These are phyloP conservation scores for Colletes latitarsis DNA, from an alignment of 1,140 invertebrate genomes.

Conservation along the genomic window DNA sequence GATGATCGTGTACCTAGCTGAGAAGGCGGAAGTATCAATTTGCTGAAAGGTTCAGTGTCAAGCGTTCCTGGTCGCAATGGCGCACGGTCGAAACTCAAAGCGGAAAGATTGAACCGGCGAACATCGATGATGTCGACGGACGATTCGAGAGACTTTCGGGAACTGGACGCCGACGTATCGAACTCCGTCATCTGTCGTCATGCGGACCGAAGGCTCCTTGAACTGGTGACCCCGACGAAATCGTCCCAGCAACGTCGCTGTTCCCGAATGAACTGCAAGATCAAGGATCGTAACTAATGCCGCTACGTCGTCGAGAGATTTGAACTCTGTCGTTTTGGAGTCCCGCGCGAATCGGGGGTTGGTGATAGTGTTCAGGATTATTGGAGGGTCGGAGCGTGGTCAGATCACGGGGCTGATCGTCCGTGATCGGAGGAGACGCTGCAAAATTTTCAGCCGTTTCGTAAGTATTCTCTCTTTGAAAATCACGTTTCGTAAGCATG, in stretches of 20 bases:
- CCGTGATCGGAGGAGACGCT: background rate
- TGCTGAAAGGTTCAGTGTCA: slow-evolving; percentile 14
- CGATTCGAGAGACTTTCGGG: slow-evolving; percentile 14
- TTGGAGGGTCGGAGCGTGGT: slow-evolving; percentile 26
- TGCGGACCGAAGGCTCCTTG: slow-evolving; percentile 24
- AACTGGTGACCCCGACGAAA: slow-evolving; percentile 33
- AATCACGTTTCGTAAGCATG: too few relatives aligned
- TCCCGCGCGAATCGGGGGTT: background rate
- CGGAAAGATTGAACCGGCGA: background rate
- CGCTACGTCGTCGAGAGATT: background rate
- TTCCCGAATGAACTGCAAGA: slow-evolving; percentile 19
- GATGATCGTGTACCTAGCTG: slow-evolving; percentile 2
- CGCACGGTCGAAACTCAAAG: slow-evolving; percentile 2
- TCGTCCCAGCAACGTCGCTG: slow-evolving; percentile 8
- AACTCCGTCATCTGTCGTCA: slow-evolving; percentile 11
- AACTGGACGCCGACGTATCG: slow-evolving; percentile 26
- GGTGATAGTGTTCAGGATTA: slow-evolving; percentile 52
- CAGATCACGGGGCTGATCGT: slow-evolving; percentile 20
- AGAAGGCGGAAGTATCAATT: background rate
- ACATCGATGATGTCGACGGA: slow-evolving; percentile 42
- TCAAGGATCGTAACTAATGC: slow-evolving; percentile 15
- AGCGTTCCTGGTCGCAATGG: slow-evolving; percentile 1
- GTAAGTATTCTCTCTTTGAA: slow-evolving; percentile 42
- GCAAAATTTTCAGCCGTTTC: slow-evolving; percentile 4
- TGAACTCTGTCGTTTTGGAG: slow-evolving; percentile 19